phyloP scores from a whole-genome alignment of 2,888 invertebrate species.

The Holacanthella duospinosa region DNA sequence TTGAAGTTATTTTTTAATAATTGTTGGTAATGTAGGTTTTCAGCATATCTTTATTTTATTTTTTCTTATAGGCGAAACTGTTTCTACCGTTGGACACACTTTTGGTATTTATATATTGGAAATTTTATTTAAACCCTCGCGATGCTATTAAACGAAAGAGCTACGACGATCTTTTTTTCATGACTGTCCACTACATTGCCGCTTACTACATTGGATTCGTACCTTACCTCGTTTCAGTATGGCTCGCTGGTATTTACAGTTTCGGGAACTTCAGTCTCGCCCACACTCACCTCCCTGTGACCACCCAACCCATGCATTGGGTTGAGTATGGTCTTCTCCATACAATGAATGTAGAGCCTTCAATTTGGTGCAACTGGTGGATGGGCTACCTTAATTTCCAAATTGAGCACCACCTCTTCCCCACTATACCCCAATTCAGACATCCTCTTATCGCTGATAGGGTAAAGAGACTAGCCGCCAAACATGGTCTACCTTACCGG shows the following conservation, averaged over 20 bases:
- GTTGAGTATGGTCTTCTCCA: slow-evolving; percentile 20
- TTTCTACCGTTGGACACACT: slow-evolving; percentile 27
- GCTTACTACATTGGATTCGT: not conserved
- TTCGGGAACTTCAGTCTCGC: slow-evolving; percentile 5
- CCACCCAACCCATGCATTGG: slow-evolving; percentile 20
- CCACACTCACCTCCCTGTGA: slow-evolving; percentile 20
- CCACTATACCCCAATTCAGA: slow-evolving; percentile 26
- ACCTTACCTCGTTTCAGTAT: not conserved
- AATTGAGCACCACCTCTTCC: slow-evolving; percentile 28
- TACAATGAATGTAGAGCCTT: slow-evolving; percentile 19
- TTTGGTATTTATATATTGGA: slow-evolving; percentile 27
- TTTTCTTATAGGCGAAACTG: slow-evolving; percentile 10
- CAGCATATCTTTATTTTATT: not conserved
- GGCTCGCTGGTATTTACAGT: not conserved
- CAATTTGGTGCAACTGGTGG: slow-evolving; percentile 17
- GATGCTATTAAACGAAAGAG: slow-evolving; percentile 17
- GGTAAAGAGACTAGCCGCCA: not conserved
- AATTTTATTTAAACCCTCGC: slow-evolving; percentile 24
- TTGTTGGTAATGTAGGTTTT: not conserved
- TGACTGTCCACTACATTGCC: not conserved
- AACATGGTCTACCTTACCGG: slow-evolving; percentile 1
- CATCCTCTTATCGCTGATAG: not conserved
- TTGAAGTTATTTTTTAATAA: not conserved
- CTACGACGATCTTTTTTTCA: slow-evolving; percentile 9
- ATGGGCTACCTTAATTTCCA: slow-evolving; percentile 26